phyloP scores from a whole-genome alignment of 2,797 vertebrate genomes.

The Threskiornis aethiopicus region DNA sequence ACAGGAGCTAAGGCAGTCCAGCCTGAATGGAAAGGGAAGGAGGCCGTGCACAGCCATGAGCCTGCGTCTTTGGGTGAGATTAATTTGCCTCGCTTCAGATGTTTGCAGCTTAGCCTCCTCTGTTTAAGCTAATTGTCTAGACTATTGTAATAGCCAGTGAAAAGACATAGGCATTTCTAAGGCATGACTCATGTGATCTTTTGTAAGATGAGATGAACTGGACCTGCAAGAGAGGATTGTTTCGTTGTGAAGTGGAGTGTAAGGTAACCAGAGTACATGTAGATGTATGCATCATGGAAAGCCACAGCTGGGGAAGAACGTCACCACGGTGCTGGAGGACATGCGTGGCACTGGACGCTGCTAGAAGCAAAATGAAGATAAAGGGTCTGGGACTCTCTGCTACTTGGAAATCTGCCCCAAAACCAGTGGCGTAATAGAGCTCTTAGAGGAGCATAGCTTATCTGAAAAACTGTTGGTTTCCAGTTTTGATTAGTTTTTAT shows the following conservation, averaged over 20 bases:
- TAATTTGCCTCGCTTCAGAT: background rate
- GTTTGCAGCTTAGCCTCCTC: background rate
- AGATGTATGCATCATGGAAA: background rate
- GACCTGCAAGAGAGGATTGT: background rate
- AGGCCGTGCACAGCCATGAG: background rate
- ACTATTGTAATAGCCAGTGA: background rate
- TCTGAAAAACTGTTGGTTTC: background rate
- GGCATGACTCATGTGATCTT: background rate
- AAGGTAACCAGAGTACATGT: background rate
- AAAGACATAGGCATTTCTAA: background rate
- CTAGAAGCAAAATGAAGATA: background rate
- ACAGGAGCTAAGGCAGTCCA: background rate
- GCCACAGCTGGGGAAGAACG: background rate
- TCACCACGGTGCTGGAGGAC: rapidly evolving
- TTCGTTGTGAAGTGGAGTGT: background rate
- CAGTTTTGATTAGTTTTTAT: background rate
- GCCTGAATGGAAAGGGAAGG: background rate
- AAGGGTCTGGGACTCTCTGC: background rate
- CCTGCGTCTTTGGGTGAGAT: background rate
- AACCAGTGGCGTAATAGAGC: rapidly evolving
- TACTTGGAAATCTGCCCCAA: background rate
- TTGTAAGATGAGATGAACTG: background rate
- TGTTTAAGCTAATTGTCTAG: background rate
- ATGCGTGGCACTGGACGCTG: background rate
- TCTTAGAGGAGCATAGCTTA: background rate